Percentiles rank a stretch among this genome's conserved stretches.
Conservation (phyloP, 2,113 vertebrate genomes). For the Marmota flaviventris region DNA sequence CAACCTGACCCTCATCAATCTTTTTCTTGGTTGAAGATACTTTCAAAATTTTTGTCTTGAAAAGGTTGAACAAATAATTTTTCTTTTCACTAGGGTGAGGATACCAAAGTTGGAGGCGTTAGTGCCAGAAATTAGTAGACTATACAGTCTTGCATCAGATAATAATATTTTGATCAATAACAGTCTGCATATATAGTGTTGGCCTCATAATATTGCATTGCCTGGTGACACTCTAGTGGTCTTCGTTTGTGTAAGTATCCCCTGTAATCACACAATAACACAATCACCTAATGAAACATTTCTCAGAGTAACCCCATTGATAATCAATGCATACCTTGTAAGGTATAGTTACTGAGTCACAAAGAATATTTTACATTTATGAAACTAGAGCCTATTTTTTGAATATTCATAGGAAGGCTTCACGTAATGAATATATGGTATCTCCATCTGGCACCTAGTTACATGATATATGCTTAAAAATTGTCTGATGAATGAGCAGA, state of each 20-base stretch:
- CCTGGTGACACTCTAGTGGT: background rate
- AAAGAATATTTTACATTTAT: background rate
- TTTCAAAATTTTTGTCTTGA: background rate
- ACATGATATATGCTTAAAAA: background rate
- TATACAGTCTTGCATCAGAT: background rate
- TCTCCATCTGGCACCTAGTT: background rate
- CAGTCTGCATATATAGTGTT: background rate
- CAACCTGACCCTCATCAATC: background rate
- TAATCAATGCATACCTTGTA: background rate
- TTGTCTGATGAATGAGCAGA: background rate
- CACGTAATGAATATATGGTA: background rate
- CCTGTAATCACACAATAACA: background rate
- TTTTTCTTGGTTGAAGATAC: background rate
- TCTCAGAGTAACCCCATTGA: background rate
- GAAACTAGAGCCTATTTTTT: background rate
- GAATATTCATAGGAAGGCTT: background rate
- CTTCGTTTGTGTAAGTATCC: background rate
- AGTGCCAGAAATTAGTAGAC: background rate
- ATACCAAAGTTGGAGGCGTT: background rate
- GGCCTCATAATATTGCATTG: background rate
- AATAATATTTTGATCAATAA: background rate
- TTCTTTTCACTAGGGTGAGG: background rate
- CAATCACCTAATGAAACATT: background rate
- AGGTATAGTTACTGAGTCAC: background rate
- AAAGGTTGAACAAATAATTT: background rate